phyloP scores from a whole-genome alignment of 2,888 invertebrate species.

The Campaea margaritaria region DNA sequence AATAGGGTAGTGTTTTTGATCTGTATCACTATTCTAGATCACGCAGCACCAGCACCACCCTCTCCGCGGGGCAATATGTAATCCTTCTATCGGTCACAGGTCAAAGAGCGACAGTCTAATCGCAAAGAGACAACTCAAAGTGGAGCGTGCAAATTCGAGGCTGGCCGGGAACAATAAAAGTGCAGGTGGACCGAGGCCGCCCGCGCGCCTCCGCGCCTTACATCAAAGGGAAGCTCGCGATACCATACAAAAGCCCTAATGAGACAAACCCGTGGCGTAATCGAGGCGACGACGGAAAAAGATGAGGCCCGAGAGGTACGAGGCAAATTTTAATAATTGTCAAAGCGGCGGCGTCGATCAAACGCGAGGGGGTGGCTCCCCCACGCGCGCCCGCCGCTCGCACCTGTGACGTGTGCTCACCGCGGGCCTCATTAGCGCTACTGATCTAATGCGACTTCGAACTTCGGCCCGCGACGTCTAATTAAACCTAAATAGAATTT shows the following conservation, averaged over 20 bases:
- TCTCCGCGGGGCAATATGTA: constrained; percentile 47
- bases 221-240: constrained; percentile 81
- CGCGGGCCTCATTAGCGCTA: constrained; percentile 83
- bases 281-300: constrained; percentile 85
- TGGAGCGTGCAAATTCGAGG: constrained; percentile 82
- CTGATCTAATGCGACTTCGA: constrained; percentile 82
- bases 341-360: constrained; percentile 86
- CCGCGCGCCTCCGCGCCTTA: constrained; percentile 65
- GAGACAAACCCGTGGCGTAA: constrained; percentile 85
- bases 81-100: constrained; percentile 58
- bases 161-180: constrained; percentile 79
- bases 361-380: constrained; percentile 68
- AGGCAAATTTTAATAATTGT: constrained; percentile 86
- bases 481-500: constrained; percentile 83
- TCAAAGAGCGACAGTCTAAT: constrained; percentile 70
- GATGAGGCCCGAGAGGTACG: constrained; percentile 84
- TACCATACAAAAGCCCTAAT: constrained; percentile 85
- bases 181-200: constrained; percentile 79
- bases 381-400: constrained; percentile 51
- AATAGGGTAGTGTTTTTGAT: constrained; percentile 9
- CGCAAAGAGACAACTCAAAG: constrained; percentile 79
- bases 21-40: not conserved
- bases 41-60: not conserved
- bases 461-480: constrained; percentile 75
- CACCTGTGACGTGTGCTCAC: constrained; percentile 79